phyloP scores from a whole-genome alignment of 2,888 invertebrate species.

The Noctuana brunneofusca region DNA sequence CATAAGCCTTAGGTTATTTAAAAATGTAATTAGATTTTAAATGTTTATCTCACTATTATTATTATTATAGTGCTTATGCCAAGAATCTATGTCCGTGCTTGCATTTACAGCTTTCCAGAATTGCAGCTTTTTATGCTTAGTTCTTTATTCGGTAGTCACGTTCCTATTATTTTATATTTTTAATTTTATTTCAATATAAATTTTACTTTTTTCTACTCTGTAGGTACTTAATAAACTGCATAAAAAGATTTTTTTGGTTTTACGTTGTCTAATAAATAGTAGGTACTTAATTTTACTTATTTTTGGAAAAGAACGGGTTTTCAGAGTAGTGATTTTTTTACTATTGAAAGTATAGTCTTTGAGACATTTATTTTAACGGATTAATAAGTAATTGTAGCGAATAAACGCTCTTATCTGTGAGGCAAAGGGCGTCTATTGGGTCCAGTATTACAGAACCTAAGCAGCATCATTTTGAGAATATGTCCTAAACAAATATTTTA shows the following conservation, averaged over 20 bases:
- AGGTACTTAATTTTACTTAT: background rate
- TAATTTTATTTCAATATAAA: background rate
- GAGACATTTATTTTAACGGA: background rate
- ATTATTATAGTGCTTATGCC: slow-evolving; percentile 16
- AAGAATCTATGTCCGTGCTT: slow-evolving; percentile 16
- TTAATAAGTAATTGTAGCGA: background rate
- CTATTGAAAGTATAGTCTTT: background rate
- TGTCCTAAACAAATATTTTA: slow-evolving; percentile 16
- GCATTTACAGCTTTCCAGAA: slow-evolving; percentile 13
- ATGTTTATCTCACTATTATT: slow-evolving; percentile 13
- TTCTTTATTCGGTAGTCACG: background rate
- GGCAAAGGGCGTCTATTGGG: no score
- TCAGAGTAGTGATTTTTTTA: background rate
- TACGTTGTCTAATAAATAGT: no score
- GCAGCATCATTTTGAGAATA: no score
- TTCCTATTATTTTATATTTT: slow-evolving; percentile 6
- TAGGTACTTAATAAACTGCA: background rate
- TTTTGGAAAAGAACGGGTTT: background rate
- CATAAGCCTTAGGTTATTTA: slow-evolving; percentile 25
- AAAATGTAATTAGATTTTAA: slow-evolving; percentile 15
- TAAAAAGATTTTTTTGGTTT: no score
- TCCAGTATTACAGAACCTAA: no score
- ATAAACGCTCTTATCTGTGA: no score
- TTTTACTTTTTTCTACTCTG: background rate
- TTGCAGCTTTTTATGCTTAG: slow-evolving; percentile 3